Evolutionary conservation across 1,140 invertebrate genomes (phyloP).

Genomic region (Drosophila lacertosa): DNA sequence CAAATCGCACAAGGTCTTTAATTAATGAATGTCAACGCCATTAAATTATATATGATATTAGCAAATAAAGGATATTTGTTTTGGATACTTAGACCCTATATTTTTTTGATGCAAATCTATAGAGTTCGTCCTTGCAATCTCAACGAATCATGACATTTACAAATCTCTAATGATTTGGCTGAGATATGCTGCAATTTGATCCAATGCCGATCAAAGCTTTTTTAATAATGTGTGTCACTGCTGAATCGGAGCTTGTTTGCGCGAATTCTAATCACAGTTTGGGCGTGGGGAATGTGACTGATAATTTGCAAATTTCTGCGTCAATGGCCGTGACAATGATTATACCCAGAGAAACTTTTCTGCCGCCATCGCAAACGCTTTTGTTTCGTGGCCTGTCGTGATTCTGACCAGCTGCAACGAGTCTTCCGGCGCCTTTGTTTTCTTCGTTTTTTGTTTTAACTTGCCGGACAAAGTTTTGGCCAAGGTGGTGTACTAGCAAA

Average conservation of each 20-base stretch:
- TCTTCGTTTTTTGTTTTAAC: slow-evolving; percentile 45
- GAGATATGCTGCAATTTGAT: not conserved
- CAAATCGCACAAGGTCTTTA: not conserved
- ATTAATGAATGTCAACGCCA: not conserved
- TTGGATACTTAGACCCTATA: not conserved
- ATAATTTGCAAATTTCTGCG: slow-evolving; percentile 79
- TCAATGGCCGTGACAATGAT: slow-evolving; percentile 80
- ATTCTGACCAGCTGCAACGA: slow-evolving; percentile 45
- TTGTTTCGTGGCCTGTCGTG: slow-evolving; percentile 38
- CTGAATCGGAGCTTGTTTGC: too few species aligned
- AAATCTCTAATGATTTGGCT: not conserved
- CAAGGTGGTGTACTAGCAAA: slow-evolving; percentile 68
- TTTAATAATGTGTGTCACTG: too few species aligned
- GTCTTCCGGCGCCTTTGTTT: slow-evolving; percentile 34
- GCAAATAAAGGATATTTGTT: not conserved
- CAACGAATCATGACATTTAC: not conserved
- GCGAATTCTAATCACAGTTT: not conserved
- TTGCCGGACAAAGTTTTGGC: slow-evolving; percentile 63
- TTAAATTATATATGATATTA: too few species aligned
- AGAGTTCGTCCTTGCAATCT: not conserved
- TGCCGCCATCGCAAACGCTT: slow-evolving; percentile 28
- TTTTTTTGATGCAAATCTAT: not conserved
- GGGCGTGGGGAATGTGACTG: slow-evolving; percentile 36
- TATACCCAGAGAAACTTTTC: slow-evolving; percentile 52
- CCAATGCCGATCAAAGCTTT: too few species aligned